A percentile compares a stretch with the other conserved stretches of the same genome.
Evolutionary conservation across 2,797 vertebrate species (phyloP).

Genomic region (Malurus splendens): DNA sequence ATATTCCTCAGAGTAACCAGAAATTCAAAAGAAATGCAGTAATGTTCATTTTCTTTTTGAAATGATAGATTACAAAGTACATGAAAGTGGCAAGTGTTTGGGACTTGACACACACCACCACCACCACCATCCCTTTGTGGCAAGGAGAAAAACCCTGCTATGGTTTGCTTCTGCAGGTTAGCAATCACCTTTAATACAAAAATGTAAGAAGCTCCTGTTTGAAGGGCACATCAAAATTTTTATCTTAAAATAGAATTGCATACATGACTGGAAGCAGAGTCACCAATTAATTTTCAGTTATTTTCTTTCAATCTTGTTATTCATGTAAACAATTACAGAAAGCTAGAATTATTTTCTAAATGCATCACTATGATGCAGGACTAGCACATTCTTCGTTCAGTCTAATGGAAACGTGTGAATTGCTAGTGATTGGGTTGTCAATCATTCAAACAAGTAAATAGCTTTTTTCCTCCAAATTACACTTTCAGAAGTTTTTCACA

Average conservation of each 20-base stretch:
- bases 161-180: background rate
- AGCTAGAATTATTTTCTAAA: conserved; percentile 42
- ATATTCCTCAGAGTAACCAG: background rate
- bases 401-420: conserved; percentile 46
- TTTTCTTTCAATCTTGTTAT: conserved; percentile 14
- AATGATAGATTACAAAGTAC: background rate
- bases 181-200: background rate
- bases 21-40: background rate
- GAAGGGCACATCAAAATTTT: background rate
- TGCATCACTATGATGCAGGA: background rate
- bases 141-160: background rate
- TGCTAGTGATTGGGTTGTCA: conserved; percentile 37
- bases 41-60: background rate
- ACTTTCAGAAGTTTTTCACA: conserved; percentile 5
- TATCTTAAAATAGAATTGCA: background rate
- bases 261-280: background rate
- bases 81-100: background rate
- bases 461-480: background rate
- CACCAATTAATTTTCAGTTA: background rate
- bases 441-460: conserved; percentile 24
- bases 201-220: background rate
- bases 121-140: background rate
- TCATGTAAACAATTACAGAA: conserved; percentile 6
- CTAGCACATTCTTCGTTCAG: background rate
- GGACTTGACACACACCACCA: background rate